Evolutionary conservation across 1,140 invertebrate species (phyloP), one percentile per base, ranked within the genome.

Genomic region (Penaeus japonicus): DNA sequence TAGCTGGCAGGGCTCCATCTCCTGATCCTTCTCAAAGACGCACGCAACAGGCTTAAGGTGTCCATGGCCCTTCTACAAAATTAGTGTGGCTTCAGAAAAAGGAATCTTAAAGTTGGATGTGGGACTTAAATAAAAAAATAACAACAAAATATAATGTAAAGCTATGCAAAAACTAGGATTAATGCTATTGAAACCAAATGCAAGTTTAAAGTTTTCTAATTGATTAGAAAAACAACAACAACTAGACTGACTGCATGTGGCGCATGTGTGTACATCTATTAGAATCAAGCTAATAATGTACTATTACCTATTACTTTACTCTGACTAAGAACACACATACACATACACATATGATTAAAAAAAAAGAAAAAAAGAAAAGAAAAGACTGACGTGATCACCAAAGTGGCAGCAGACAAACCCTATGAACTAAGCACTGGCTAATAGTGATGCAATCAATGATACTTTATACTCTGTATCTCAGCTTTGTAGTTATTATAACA

Each of bases 1-100:
- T 80, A 88, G 53, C 87, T 81, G 55, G 87, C 81, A 62, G 80
- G 55, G 47, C 80, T 75, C 87, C 87, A 88, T 65, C 83, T 88
- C 83, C 87, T 88, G 87, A 57, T 81, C 87, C 80, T 65, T 80
- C 55, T 83, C 80, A 88, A 73, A 84, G 87, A 88, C 47, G 87
- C 80, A 62, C 87, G 87, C 81, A 88, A 82, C 87, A 73, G 80
- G 80, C 70, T 88, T 75, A 88, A 75, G 80, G 79, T 88, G 80
- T 82, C 87, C 87, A 80, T 83, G 80, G 62, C 83, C 81, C 87
- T 88, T 88, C 87, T 82, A 88, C 54, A 88, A 88, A 88, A 88
- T 83, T 78, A 75, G 83, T 57, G 32, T 55, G 27, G 65, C 77
- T 77, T 82, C 81, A 79, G 75, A 79, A 88, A 88, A n/a, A 84